Evolutionary conservation across 2,797 vertebrate species (phyloP).

Genomic region (Poecilia velifera): DNA sequence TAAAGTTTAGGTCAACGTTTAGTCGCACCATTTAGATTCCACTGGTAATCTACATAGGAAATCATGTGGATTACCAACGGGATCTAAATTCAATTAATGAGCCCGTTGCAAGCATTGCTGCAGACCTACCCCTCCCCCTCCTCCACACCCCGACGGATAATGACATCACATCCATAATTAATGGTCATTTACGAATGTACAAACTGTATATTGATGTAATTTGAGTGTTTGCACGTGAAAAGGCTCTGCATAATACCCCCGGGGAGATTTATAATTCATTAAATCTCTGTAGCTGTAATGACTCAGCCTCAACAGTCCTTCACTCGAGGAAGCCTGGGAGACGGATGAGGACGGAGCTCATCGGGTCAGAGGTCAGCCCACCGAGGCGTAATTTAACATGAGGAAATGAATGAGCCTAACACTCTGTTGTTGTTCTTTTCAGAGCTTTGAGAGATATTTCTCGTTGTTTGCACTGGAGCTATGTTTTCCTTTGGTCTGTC

Average conservation of each 20-base stretch:
- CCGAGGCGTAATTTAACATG: conserved; percentile 67
- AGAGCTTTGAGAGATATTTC: conserved; percentile 59
- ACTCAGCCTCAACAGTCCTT: conserved; percentile 56
- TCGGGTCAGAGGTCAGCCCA: conserved; percentile 73
- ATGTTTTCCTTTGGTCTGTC: conserved; percentile 26
- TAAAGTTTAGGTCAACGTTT: not conserved
- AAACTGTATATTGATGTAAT: conserved; percentile 77
- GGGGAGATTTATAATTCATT: conserved; percentile 77
- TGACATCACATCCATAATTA: conserved; percentile 75
- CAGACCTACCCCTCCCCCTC: conserved; percentile 42
- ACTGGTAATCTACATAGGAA: not conserved
- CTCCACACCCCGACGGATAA: conserved; percentile 43
- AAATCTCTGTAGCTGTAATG: conserved; percentile 62
- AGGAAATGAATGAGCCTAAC: conserved; percentile 62
- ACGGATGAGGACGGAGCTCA: conserved; percentile 18
- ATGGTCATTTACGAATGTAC: conserved; percentile 74
- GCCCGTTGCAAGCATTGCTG: conserved; percentile 17
- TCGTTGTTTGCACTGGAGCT: conserved; percentile 32
- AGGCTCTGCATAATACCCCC: conserved; percentile 72
- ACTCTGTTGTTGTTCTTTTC: conserved; percentile 38
- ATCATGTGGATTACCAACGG: not conserved
- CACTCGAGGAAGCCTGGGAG: conserved; percentile 43
- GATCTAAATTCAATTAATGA: conserved; percentile 9
- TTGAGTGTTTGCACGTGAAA: conserved; percentile 72
- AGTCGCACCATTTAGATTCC: not conserved